Percentiles rank a stretch among this genome's conserved stretches.
phyloP scores from a whole-genome alignment of 2,797 vertebrate species.

The Myotis myotis region DNA sequence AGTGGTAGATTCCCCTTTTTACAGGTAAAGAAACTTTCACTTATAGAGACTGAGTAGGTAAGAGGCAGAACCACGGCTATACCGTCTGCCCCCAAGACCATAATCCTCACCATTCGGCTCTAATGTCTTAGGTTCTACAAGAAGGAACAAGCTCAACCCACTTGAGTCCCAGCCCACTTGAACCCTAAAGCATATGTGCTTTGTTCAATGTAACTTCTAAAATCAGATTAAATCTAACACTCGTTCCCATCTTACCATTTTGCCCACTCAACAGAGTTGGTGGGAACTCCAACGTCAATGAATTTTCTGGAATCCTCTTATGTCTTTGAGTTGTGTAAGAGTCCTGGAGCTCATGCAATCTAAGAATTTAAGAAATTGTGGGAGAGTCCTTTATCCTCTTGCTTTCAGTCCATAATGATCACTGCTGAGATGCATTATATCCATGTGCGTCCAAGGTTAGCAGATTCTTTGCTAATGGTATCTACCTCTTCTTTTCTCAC shows the following conservation, averaged over 20 bases:
- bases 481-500: not conserved
- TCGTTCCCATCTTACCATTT: not conserved
- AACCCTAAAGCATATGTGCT: not conserved
- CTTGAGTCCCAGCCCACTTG: not conserved
- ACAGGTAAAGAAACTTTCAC: not conserved
- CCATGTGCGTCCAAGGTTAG: not conserved
- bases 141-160: not conserved
- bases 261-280: not conserved
- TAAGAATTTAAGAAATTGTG: not conserved
- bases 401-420: not conserved
- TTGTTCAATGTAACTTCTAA: slow-evolving; percentile 23
- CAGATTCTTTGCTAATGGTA: not conserved
- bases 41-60: not conserved
- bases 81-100: not conserved
- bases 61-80: not conserved
- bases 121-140: not conserved
- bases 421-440: not conserved
- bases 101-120: not conserved
- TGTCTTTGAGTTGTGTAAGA: not conserved
- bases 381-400: not conserved
- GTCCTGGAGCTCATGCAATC: not conserved
- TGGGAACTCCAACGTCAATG: not conserved
- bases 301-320: not conserved
- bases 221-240: not conserved
- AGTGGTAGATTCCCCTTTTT: not conserved